Conservation (phyloP, 2,888 invertebrate species). For the Itoplectis maculator region DNA sequence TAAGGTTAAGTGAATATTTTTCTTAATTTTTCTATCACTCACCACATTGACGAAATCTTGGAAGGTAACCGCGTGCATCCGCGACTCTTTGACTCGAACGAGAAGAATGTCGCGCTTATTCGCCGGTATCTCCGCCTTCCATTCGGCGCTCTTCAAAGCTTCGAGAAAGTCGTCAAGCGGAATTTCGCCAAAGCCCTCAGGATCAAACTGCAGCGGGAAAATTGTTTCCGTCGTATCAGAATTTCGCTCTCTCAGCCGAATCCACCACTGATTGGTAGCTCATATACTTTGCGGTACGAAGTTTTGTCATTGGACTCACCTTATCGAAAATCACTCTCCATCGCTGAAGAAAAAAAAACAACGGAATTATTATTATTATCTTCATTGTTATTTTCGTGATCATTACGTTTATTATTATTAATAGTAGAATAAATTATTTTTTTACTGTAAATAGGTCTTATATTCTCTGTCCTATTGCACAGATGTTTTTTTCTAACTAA, state of each 20-base stretch:
- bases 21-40: slow-evolving; percentile 84
- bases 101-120: slow-evolving; percentile 90
- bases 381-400: background rate
- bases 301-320: slow-evolving; percentile 84
- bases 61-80: slow-evolving; percentile 92
- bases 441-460: too few relatives aligned
- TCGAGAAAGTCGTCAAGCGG: slow-evolving; percentile 93
- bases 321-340: slow-evolving; percentile 95
- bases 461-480: too few relatives aligned
- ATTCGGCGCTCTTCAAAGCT: slow-evolving; percentile 92
- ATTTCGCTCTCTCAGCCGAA: background rate
- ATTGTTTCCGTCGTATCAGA: slow-evolving; percentile 11
- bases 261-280: background rate
- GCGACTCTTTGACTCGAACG: slow-evolving; percentile 78
- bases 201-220: slow-evolving; percentile 91
- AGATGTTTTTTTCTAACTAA: too few relatives aligned
- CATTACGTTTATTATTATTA: too few relatives aligned
- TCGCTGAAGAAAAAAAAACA: slow-evolving; percentile 88
- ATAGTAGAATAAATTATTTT: too few relatives aligned
- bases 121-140: slow-evolving; percentile 90
- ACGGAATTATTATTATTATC: slow-evolving; percentile 37
- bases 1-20: too few relatives aligned
- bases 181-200: slow-evolving; percentile 97
- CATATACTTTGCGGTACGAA: slow-evolving; percentile 1
- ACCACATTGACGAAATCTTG: slow-evolving; percentile 98